phyloP scores from a whole-genome alignment of 2,888 invertebrate species.

The Eurois occulta region DNA sequence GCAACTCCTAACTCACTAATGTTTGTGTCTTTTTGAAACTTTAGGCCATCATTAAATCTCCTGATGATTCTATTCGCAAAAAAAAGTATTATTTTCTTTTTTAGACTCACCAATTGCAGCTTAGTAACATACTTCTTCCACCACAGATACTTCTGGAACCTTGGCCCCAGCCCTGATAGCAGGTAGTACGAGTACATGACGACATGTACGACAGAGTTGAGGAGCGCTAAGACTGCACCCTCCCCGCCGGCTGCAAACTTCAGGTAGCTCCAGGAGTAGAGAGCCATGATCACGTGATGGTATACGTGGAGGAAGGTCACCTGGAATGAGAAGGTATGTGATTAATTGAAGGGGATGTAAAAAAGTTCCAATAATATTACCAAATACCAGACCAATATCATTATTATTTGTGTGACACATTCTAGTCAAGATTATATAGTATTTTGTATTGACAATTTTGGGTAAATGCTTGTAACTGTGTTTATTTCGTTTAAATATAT shows the following conservation, averaged over 20 bases:
- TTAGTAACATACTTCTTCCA: slow-evolving; percentile 97
- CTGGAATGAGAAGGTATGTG: slow-evolving; percentile 87
- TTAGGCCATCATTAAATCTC: neutral
- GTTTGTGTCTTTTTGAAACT: neutral
- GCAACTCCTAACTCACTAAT: neutral
- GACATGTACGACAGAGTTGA: slow-evolving; percentile 95
- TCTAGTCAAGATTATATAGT: neutral
- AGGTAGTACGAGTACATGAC: slow-evolving; percentile 96
- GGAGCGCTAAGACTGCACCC: slow-evolving; percentile 93
- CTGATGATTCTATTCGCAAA: neutral
- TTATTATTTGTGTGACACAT: neutral
- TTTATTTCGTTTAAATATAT: no score
- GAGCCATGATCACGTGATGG: slow-evolving; percentile 95
- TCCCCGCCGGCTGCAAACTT: slow-evolving; percentile 95
- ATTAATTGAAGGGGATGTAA: neutral
- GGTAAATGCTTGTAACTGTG: no score
- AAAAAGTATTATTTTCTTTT: neutral
- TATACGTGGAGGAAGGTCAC: slow-evolving; percentile 97
- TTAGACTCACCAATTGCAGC: slow-evolving; percentile 92
- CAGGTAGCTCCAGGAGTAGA: slow-evolving; percentile 95
- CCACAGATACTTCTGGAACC: slow-evolving; percentile 95
- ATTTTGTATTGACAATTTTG: neutral
- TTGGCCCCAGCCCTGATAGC: slow-evolving; percentile 94
- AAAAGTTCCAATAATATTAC: no score
- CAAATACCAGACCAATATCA: no score